A percentile compares a stretch with the other conserved stretches of the same genome.
Conservation (phyloP, 2,797 vertebrate species). For the Chlorospingus flavigularis region DNA sequence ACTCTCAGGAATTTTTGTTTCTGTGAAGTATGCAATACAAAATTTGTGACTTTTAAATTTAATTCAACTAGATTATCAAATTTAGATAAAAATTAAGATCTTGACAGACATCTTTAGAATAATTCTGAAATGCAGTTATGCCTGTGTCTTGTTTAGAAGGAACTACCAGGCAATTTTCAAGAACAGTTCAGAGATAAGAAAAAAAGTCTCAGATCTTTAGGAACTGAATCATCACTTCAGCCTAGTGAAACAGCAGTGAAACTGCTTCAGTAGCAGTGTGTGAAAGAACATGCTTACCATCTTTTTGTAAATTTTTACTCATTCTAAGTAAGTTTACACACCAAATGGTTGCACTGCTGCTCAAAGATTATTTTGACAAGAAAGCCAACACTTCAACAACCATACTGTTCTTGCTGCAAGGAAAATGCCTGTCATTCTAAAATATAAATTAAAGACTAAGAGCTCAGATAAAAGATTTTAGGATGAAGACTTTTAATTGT, state of each 20-base stretch:
- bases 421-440: neutral
- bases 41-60: neutral
- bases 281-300: neutral
- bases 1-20: neutral
- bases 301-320: neutral
- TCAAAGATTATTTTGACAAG: conserved; percentile 34
- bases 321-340: neutral
- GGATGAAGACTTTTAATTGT: neutral
- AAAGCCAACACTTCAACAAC: neutral
- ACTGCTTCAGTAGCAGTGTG: neutral
- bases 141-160: neutral
- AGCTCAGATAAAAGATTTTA: neutral
- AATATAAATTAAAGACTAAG: neutral
- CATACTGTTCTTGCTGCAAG: neutral
- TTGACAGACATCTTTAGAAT: neutral
- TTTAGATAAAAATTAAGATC: neutral
- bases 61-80: neutral
- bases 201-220: neutral
- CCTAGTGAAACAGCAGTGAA: neutral
- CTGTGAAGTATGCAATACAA: neutral
- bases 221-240: neutral
- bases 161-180: neutral
- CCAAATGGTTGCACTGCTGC: neutral
- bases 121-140: neutral
- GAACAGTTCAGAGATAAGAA: neutral